Evolutionary conservation across 1,140 invertebrate species (phyloP).

Genomic region (Callitettix versicolor): DNA sequence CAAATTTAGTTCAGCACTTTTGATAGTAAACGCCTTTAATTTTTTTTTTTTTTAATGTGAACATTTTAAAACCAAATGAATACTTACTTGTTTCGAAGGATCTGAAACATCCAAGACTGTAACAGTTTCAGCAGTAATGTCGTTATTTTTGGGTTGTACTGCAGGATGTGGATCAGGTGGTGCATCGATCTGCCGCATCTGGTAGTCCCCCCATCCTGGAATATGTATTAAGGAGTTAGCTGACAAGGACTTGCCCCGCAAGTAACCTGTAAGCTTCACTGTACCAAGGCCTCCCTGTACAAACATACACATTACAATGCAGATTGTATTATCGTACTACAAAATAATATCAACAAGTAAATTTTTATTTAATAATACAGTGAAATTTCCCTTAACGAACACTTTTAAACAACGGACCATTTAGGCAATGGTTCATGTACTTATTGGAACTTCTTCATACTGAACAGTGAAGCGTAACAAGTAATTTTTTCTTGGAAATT

Average conservation of each 20-base stretch:
- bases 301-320: conserved; percentile 24
- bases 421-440: too few species aligned
- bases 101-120: conserved; percentile 53
- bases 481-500: too few species aligned
- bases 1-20: too few species aligned
- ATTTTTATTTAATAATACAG: too few species aligned
- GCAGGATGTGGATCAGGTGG: conserved; percentile 61
- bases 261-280: conserved; percentile 73
- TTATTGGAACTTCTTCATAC: too few species aligned
- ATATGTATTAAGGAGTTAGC: conserved; percentile 85
- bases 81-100: conserved; percentile 44
- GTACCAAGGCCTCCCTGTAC: conserved; percentile 45
- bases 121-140: conserved; percentile 26
- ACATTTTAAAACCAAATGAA: too few species aligned
- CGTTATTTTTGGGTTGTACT: conserved; percentile 14
- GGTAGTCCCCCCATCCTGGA: conserved; percentile 83
- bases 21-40: too few species aligned
- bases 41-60: too few species aligned
- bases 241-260: conserved; percentile 67
- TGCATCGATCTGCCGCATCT: conserved; percentile 72
- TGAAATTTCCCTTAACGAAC: too few species aligned
- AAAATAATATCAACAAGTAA: too few species aligned
- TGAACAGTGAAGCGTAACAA: too few species aligned
- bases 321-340: not conserved
- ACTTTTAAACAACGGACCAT: too few species aligned